Conservation (phyloP, 2,797 vertebrate genomes). For the Anabas testudineus region DNA sequence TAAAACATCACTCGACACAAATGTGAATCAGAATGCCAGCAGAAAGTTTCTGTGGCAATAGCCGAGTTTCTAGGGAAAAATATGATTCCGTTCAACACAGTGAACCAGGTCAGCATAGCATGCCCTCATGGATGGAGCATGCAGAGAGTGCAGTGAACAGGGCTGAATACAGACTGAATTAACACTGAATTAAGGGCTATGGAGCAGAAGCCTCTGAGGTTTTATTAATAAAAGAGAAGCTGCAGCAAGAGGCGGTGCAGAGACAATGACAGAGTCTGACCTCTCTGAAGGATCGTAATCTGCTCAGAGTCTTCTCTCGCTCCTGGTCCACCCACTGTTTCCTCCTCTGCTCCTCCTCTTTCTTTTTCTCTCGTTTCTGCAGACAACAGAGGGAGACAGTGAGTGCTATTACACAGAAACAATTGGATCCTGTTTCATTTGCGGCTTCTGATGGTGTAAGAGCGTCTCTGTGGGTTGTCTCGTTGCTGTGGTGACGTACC, state of each 20-base stretch:
- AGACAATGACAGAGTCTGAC: conserved; percentile 71
- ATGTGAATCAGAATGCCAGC: too few species aligned
- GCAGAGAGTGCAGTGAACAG: too few species aligned
- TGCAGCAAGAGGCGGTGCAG: neutral
- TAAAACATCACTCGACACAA: too few species aligned
- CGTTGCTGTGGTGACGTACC: conserved; percentile 83
- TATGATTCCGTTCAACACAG: too few species aligned
- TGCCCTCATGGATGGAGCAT: too few species aligned
- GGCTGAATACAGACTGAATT: too few species aligned
- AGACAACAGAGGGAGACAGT: conserved; percentile 67
- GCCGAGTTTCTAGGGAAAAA: too few species aligned
- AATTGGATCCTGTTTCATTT: conserved; percentile 22
- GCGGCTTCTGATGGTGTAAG: neutral
- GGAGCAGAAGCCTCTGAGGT: conserved; percentile 2
- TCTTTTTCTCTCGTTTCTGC: conserved; percentile 92
- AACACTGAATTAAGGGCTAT: neutral
- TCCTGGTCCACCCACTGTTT: conserved; percentile 93
- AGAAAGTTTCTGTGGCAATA: too few species aligned
- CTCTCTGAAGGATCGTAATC: conserved; percentile 93
- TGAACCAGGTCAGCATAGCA: too few species aligned
- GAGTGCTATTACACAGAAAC: conserved; percentile 10
- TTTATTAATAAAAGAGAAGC: conserved; percentile 28
- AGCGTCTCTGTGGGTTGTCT: conserved; percentile 28
- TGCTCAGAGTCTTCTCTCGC: conserved; percentile 92
- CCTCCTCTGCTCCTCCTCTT: conserved; percentile 91